A percentile compares a stretch with the other conserved stretches of the same genome.
Conservation (phyloP, 2,113 vertebrate species). For the Parus major region DNA sequence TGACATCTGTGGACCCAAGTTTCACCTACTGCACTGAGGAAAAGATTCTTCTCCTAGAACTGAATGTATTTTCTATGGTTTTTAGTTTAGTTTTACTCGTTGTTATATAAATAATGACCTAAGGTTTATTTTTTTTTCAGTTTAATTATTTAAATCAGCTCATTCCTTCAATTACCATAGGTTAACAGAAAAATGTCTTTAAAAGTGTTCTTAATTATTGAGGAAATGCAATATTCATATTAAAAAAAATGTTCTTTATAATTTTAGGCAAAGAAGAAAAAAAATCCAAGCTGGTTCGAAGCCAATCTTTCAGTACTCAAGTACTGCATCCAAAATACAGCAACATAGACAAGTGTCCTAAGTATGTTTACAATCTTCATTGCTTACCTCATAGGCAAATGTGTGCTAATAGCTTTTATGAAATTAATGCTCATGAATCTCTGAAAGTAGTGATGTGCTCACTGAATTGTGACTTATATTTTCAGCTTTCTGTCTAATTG, state of each 20-base stretch:
- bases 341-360: constrained; percentile 82
- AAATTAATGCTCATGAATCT: neutral
- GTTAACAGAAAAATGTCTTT: neutral
- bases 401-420: neutral
- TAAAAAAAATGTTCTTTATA: constrained; percentile 2
- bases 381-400: neutral
- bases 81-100: neutral
- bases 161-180: neutral
- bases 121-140: neutral
- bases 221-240: neutral
- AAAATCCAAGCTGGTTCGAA: constrained; percentile 90
- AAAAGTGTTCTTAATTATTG: neutral
- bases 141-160: neutral
- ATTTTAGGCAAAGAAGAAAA: constrained; percentile 89
- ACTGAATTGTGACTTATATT: neutral
- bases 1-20: neutral
- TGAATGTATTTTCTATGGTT: neutral
- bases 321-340: constrained; percentile 84
- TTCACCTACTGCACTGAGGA: neutral
- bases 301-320: constrained; percentile 92
- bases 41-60: neutral
- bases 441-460: neutral
- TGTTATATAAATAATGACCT: neutral
- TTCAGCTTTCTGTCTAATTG: neutral
- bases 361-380: constrained; percentile 73